These are phyloP conservation scores for Charanyca ferruginea DNA, from an alignment of 2,888 invertebrate species.

Conservation along the genomic window DNA sequence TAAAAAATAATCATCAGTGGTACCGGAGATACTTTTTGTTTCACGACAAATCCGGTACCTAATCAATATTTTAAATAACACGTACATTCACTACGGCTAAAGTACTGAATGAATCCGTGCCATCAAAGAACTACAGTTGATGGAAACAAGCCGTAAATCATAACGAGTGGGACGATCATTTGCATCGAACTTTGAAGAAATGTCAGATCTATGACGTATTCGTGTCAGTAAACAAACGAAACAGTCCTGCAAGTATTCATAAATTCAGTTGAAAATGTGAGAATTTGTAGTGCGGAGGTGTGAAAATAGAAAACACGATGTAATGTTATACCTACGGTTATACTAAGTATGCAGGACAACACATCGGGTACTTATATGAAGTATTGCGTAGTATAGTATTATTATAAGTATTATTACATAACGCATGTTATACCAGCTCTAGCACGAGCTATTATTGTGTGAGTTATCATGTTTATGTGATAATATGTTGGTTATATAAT, in stretches of 20 bases:
- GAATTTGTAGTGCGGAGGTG: slow-evolving; percentile 26
- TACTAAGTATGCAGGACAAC: slow-evolving; percentile 34
- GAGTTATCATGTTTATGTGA: slow-evolving; percentile 44
- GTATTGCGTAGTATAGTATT: slow-evolving; percentile 56
- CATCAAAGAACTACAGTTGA: slow-evolving; percentile 17
- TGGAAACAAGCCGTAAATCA: slow-evolving; percentile 23
- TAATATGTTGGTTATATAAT: slow-evolving; percentile 35
- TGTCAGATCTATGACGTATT: slow-evolving; percentile 47
- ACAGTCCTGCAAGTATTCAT: slow-evolving; percentile 31
- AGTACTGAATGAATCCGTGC: slow-evolving; percentile 32
- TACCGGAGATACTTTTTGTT: neutral
- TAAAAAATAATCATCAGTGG: neutral
- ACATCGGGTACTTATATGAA: slow-evolving; percentile 20
- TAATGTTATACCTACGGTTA: slow-evolving; percentile 1
- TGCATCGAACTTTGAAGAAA: slow-evolving; percentile 47
- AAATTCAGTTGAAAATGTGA: slow-evolving; percentile 29
- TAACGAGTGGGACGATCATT: slow-evolving; percentile 41
- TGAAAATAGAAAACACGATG: slow-evolving; percentile 40
- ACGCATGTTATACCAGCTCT: slow-evolving; percentile 35
- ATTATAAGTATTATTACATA: slow-evolving; percentile 50
- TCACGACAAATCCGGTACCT: neutral
- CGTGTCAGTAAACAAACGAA: slow-evolving; percentile 42
- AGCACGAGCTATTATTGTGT: slow-evolving; percentile 34
- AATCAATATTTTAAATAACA: slow-evolving; percentile 16
- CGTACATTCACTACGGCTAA: slow-evolving; percentile 14